Conservation (phyloP, 2,797 vertebrate species). For the Menidia menidia region DNA sequence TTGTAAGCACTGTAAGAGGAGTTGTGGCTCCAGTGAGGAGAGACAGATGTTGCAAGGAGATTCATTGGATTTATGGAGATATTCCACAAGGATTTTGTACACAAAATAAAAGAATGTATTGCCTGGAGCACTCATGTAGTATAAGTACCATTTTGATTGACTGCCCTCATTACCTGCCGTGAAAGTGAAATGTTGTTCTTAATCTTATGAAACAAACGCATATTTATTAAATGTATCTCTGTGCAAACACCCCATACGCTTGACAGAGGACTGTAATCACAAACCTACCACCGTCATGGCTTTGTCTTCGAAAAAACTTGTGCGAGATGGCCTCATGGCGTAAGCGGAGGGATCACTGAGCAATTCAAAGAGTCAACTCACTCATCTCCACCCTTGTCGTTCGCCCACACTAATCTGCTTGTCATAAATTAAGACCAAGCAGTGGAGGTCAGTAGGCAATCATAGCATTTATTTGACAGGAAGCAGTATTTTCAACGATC, state of each 20-base stretch:
- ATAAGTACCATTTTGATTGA: constrained; percentile 4
- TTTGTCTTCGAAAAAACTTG: constrained; percentile 25
- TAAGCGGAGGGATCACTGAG: constrained; percentile 25
- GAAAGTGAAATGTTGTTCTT: neutral
- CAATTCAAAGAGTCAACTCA: constrained; percentile 51
- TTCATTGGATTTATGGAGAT: constrained; percentile 12
- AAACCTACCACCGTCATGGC: neutral
- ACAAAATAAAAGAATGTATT: constrained; percentile 10
- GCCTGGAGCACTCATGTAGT: neutral
- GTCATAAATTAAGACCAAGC: constrained; percentile 25
- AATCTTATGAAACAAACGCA: neutral
- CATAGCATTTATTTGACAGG: neutral
- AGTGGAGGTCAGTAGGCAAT: constrained; percentile 13
- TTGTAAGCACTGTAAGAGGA: constrained; percentile 11
- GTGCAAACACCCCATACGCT: neutral
- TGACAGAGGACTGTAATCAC: constrained; percentile 3
- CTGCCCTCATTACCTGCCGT: neutral
- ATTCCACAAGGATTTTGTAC: constrained; percentile 1
- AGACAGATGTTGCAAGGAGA: constrained; percentile 6
- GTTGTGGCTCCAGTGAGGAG: constrained; percentile 17
- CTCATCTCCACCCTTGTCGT: constrained; percentile 61
- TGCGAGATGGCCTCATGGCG: constrained; percentile 32
- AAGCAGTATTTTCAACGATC: neutral
- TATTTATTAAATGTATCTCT: neutral
- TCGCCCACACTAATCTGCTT: constrained; percentile 59